Base-by-base conservation (phyloP, 1,140 invertebrate species). In the Bombus vancouverensis region DNA sequence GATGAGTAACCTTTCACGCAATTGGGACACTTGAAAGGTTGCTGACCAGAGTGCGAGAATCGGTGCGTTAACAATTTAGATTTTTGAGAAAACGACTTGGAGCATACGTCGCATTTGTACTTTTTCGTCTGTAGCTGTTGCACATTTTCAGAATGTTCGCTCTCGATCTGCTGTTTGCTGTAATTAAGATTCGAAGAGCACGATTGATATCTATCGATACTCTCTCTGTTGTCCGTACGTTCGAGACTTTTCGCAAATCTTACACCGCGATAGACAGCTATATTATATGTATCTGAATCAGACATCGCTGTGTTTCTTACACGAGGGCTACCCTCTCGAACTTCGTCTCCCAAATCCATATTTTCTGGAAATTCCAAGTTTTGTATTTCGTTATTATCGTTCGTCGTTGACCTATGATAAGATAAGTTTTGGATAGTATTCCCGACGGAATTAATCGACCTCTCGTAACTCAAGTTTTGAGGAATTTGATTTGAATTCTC, bases 31-130 rank as follows among this genome's bases (percentile, higher is more conserved):
- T 93, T 91, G 83, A 94, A 95, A 0, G 93, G 95, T 65, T 92
- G 92, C 28, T 92, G 87, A 28, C 92, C 91, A 32, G 92, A 93
- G 47, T 95, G 95, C 47, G 88, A 92, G 22, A 93, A 77, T 22
- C 92, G 86, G 83, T 96, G 95, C 62, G 89, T 90, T 65, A 93
- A 81, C 12, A 96, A 90, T 88, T 95, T 95, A 0, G 94, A 95
- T 83, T 94, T 95, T 74, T 95, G 93, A 0, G 81, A 81, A 85
- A 96, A 96, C 34, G 90, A 83, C 90, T 93, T 94, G 1, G 88
- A 88, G 83, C 96, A 96, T 34, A 93, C 75, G 4, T 94, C 90
- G 88, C 96, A 96, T 44, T 93, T 94, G 44, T 93, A 93, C 13
- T 76, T 93, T 72, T 93, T 95, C 0, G 44, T 18, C 2, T 91